Evolutionary conservation across 2,113 vertebrate species (phyloP).

Genomic region (Rhegmatorhina hoffmannsi): DNA sequence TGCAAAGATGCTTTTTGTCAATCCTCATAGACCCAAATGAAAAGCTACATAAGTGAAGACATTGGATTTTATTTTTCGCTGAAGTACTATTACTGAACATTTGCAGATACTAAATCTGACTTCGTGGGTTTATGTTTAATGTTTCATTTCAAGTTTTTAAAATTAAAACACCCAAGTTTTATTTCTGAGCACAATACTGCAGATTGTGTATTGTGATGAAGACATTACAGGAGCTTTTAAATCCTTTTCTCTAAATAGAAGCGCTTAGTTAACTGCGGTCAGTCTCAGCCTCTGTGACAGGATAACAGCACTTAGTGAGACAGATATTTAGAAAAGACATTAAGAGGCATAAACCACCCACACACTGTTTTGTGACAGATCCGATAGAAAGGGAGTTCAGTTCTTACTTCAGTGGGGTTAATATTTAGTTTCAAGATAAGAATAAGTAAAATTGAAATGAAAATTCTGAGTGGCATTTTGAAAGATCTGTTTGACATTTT

Average conservation of each 20-base stretch:
- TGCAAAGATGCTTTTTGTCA: neutral
- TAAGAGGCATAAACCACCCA: neutral
- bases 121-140: neutral
- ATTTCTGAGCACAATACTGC: neutral
- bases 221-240: neutral
- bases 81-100: neutral
- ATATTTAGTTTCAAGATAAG: conserved; percentile 24
- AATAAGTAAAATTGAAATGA: conserved; percentile 46
- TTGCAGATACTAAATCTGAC: neutral
- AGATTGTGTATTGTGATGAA: neutral
- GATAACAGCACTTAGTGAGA: neutral
- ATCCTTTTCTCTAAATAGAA: neutral
- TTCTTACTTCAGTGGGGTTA: neutral
- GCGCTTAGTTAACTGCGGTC: neutral
- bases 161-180: neutral
- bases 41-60: neutral
- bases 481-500: conserved; percentile 55
- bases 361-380: neutral
- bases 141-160: neutral
- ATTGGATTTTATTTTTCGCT: neutral
- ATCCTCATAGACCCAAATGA: neutral
- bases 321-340: neutral
- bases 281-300: neutral
- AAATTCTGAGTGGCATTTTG: conserved; percentile 56
- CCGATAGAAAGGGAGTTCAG: neutral